Base-by-base conservation (phyloP, 2,888 invertebrate species). In the Diarsia dahlii region DNA sequence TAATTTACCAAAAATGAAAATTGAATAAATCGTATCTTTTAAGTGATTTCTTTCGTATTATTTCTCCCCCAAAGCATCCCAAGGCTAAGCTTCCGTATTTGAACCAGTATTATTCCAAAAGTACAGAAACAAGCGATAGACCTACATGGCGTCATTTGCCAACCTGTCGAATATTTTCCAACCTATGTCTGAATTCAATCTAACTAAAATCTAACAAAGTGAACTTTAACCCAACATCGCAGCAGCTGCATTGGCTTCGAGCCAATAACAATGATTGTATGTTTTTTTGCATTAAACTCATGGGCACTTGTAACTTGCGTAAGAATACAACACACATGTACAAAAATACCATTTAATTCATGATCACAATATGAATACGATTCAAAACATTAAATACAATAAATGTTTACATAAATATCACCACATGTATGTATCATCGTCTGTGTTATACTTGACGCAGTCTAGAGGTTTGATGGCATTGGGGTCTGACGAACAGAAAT, bases 401-500 rank as follows among this genome's bases (percentile, higher is more conserved):
- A 85, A 82, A 78, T 69, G 28, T 65, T 80, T 71, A 81, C 74
- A 74, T 68, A 52, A 86, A 88, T 87, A 88, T 96, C 94, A 96
- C 96, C 96, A 96, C 34, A 94, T 92, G 82, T 97, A 98, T 6
- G 97, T 97, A 76, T 96, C 96, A 84, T 97, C 97, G 67, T 97
- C 97, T 23, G 95, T 92, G 63, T 97, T 97, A 90, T 97, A 98
- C 88, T 97, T 98, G 50, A 98, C 94, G 90, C 97, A 97, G 88
- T 98, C 98, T 48, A 98, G 91, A 66, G 97, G 93, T 84, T 96
- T 94, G 23, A 98, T 95, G 13, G 95, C 88, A 23, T 91, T 90
- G 0, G 96, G 94, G 89, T 98, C 97, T 1, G 97, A 91, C 0
- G 97, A 97, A 90, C 98, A 98, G 93, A 98, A 98, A 77, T 97